Conservation (phyloP, 1,140 invertebrate genomes). For the Hesperophylax magnus region DNA sequence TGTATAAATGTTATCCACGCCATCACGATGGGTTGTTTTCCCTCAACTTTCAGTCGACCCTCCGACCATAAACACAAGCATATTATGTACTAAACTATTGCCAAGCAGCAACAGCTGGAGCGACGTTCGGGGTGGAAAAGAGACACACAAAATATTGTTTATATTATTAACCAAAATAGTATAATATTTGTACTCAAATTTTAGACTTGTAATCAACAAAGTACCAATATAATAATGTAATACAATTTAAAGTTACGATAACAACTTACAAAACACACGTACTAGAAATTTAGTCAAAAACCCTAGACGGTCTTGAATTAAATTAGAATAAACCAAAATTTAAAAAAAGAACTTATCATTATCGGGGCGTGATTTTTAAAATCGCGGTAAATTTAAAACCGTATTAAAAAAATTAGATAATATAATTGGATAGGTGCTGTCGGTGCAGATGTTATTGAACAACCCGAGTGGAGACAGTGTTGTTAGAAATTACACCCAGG, state of each 20-base stretch:
- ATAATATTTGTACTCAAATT: constrained; percentile 74
- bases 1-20: constrained; percentile 38
- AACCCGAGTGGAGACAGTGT: background rate
- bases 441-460: constrained; percentile 32
- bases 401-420: constrained; percentile 56
- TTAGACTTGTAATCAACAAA: constrained; percentile 76
- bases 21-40: too few relatives aligned
- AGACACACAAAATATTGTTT: constrained; percentile 48
- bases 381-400: constrained; percentile 56
- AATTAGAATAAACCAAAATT: constrained; percentile 52
- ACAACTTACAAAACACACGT: constrained; percentile 47
- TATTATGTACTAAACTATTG: background rate
- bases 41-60: too few relatives aligned
- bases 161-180: constrained; percentile 65
- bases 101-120: background rate
- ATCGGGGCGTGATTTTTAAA: constrained; percentile 52
- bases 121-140: constrained; percentile 21
- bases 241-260: constrained; percentile 50
- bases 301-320: constrained; percentile 51
- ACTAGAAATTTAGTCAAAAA: constrained; percentile 53
- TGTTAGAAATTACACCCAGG: constrained; percentile 17
- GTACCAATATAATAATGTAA: constrained; percentile 75
- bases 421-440: constrained; percentile 58
- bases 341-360: constrained; percentile 47
- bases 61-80: too few relatives aligned